Base-by-base conservation (phyloP, 1,140 invertebrate species). In the Meteorus sp. region DNA sequence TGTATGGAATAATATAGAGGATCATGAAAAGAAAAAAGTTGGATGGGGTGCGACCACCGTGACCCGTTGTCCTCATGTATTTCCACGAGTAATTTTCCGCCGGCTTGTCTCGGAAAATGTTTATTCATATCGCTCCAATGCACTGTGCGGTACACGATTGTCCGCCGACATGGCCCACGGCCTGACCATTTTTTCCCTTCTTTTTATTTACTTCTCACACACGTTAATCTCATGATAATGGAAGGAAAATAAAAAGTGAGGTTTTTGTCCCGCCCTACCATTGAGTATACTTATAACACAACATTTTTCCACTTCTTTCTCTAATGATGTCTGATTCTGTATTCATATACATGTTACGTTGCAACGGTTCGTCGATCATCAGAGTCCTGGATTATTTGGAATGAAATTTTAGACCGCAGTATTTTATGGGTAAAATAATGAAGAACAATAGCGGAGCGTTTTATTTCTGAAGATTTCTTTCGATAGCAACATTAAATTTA, bases 61-160 rank as follows among this genome's bases (percentile, higher is more conserved):
- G 54, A 50, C 33, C 56, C 27, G 43, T n/a, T 25, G 44, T 22
- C 50, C 41, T 57, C 45, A 57, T 59, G 62, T 63, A 70, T 71
- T 73, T 71, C 62, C 68, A 61, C 61, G 68, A 65, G 71, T 71
- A 71, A 73, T 73, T 73, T 73, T 73, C 70, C 64, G 64, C 64
- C 60, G 64, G 62, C 56, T 72, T 65, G 60, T 67, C 63, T 61
- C 60, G 66, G 61, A 62, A 67, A 73, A 73, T 73, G 71, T 73
- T 72, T 72, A 72, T 73, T 73, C 71, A 72, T 73, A 73, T 71
- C 64, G 63, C 53, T 63, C 56, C 64, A 72, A 71, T 70, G 67
- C 62, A 64, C 60, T 61, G 57, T n/a, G n/a, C 63, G 60, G 59
- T 59, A 45, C 65, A 69, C 63, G 65, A 71, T 73, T 70, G 71